phyloP scores from a whole-genome alignment of 1,140 invertebrate genomes.

The Sycophila sp. region DNA sequence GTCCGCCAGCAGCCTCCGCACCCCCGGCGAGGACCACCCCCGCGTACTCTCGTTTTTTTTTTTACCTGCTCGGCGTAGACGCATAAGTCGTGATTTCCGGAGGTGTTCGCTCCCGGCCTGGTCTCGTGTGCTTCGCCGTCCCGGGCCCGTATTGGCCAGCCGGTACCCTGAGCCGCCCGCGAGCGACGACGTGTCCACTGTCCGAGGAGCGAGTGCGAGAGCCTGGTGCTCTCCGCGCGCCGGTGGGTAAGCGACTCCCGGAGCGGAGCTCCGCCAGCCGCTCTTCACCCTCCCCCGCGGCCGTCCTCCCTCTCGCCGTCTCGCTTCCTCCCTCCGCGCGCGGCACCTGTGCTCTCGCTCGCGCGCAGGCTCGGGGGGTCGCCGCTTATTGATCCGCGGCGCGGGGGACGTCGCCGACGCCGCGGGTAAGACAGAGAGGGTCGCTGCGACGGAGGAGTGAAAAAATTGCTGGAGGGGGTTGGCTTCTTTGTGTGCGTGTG shows the following conservation, averaged over 20 bases:
- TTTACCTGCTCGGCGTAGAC: conserved; percentile 66
- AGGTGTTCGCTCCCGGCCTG: conserved; percentile 50
- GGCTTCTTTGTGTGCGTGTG: no score
- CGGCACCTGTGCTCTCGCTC: background rate
- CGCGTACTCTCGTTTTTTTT: background rate
- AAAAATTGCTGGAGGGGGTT: no score
- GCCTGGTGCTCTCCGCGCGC: background rate
- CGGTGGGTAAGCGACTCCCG: conserved; percentile 53
- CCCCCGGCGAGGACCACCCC: no score
- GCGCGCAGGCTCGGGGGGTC: conserved; percentile 27
- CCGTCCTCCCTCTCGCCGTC: background rate
- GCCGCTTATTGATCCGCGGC: conserved; percentile 53
- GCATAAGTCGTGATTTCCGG: conserved; percentile 66
- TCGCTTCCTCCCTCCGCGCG: background rate
- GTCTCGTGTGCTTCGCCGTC: conserved; percentile 46
- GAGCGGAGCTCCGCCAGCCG: background rate
- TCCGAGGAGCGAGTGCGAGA: background rate
- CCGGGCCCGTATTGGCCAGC: conserved; percentile 58
- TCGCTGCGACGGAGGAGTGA: background rate
- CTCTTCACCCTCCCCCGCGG: background rate
- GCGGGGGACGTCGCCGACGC: conserved; percentile 50
- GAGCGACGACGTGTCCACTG: no score
- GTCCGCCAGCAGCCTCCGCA: no score
- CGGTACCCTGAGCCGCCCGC: no score
- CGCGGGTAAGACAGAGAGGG: background rate